Evolutionary conservation across 2,888 invertebrate species (phyloP), one percentile per base, ranked within the genome.

Genomic region (Drepana falcataria): DNA sequence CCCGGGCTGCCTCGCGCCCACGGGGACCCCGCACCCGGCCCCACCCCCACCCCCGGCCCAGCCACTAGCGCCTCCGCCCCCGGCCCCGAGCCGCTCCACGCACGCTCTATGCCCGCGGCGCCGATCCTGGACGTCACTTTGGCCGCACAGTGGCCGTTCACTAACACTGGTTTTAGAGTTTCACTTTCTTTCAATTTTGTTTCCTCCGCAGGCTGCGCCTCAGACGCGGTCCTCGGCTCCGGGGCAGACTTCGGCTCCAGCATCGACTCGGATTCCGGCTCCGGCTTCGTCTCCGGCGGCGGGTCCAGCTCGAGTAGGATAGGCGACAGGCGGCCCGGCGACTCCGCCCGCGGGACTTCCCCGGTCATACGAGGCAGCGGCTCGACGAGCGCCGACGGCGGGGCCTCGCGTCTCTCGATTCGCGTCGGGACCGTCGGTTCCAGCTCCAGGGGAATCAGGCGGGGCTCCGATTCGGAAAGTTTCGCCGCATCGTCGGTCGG

Each of bases 391-490:
- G 90, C 91, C 70, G 72, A 78, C 3, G 84, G 85, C 35, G 81
- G 81, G 2, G 79, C 71, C 2, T 83, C 83, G 7, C 70, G 92
- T 51, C 94, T 93, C 54, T 94, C 81, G 59, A 80, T 51, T 4
- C 71, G 71, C 49, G 55, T 79, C 75, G 60, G 77, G 65, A 72
- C 85, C 75, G 59, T 69, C 35, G 78, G 71, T 35, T 77, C 73
- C 5, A 75, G 62, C 2, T 79, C 77, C 2, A 71, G 52, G 3
- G 66, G 60, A 37, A 61, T 21, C 21, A 21, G 21, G 21, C 0
- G 60, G 41, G 70, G 64, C 37, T 68, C 33, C 77, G 68, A 47
- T 68, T 55, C n/a, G 33, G 21, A 47, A 61, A 56, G 56, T 69
- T 71, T 35, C 66, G 68, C 51, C 7, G 60, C 49, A 0, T 73